Percentiles rank a stretch among this genome's conserved stretches.
phyloP scores from a whole-genome alignment of 2,797 vertebrate species.

The Catostomus latipinnis region DNA sequence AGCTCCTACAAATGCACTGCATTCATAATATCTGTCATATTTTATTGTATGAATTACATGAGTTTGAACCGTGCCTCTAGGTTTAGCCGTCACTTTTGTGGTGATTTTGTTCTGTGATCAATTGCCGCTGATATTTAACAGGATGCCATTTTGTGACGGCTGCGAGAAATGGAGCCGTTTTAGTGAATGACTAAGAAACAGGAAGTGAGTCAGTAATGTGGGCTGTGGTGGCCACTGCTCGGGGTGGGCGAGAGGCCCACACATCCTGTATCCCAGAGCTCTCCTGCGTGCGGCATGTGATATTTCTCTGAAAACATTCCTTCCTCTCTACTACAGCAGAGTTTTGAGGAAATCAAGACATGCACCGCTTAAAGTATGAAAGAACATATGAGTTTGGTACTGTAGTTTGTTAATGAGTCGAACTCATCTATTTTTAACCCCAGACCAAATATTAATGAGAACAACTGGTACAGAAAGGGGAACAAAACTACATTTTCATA shows the following conservation, averaged over 20 bases:
- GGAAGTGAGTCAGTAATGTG: slow-evolving; percentile 78
- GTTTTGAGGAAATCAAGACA: slow-evolving; percentile 19
- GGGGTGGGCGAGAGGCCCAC: slow-evolving; percentile 42
- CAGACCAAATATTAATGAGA: neutral
- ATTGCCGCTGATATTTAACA: slow-evolving; percentile 47
- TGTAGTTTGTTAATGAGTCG: neutral
- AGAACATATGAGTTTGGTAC: slow-evolving; percentile 15
- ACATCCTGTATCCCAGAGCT: slow-evolving; percentile 55
- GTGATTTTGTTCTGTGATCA: slow-evolving; percentile 35
- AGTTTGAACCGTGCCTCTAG: neutral
- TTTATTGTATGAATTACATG: neutral
- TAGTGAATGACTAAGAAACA: slow-evolving; percentile 80
- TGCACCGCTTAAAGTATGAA: neutral
- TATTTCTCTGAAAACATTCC: slow-evolving; percentile 40
- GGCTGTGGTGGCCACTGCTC: slow-evolving; percentile 61
- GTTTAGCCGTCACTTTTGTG: slow-evolving; percentile 36
- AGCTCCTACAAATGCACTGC: too few relatives aligned
- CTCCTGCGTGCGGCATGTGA: slow-evolving; percentile 48
- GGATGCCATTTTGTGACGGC: slow-evolving; percentile 71
- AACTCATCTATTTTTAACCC: neutral
- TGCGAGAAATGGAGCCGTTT: slow-evolving; percentile 73
- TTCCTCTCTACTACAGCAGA: slow-evolving; percentile 19
- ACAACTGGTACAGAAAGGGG: neutral
- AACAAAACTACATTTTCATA: neutral
- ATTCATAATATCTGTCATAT: neutral